phyloP scores from a whole-genome alignment of 2,888 invertebrate genomes.

The Tubulanus polymorphus region DNA sequence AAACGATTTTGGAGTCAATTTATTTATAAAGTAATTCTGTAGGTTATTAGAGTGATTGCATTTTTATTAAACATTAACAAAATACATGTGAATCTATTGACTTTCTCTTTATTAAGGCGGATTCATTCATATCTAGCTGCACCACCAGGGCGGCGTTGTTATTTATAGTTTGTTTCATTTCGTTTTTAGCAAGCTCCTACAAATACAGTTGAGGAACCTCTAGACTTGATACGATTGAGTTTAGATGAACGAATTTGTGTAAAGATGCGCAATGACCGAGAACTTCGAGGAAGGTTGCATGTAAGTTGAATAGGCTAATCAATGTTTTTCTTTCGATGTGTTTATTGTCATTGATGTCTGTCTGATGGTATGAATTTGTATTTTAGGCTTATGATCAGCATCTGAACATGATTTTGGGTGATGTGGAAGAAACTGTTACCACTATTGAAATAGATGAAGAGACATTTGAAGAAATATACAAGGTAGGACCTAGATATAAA shows the following conservation, averaged over 20 bases:
- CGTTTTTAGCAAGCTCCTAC: conserved; percentile 36
- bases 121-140: too few relatives aligned
- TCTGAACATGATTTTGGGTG: conserved; percentile 97
- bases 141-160: too few relatives aligned
- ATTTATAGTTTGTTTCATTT: neutral
- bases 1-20: too few relatives aligned
- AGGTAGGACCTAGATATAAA: conserved; percentile 56
- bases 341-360: neutral
- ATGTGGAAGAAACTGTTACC: conserved; percentile 92
- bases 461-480: conserved; percentile 98
- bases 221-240: conserved; percentile 93
- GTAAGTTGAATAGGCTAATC: conserved; percentile 60
- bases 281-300: conserved; percentile 89
- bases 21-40: too few relatives aligned
- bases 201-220: conserved; percentile 86
- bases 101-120: too few relatives aligned
- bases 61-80: too few relatives aligned
- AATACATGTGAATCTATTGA: too few relatives aligned
- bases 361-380: conserved; percentile 18
- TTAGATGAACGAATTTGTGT: conserved; percentile 98
- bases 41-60: too few relatives aligned
- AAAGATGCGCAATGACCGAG: conserved; percentile 98
- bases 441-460: conserved; percentile 96
- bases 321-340: neutral
- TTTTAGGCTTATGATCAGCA: conserved; percentile 97